phyloP scores from a whole-genome alignment of 2,113 vertebrate genomes.

The Scophthalmus maximus region DNA sequence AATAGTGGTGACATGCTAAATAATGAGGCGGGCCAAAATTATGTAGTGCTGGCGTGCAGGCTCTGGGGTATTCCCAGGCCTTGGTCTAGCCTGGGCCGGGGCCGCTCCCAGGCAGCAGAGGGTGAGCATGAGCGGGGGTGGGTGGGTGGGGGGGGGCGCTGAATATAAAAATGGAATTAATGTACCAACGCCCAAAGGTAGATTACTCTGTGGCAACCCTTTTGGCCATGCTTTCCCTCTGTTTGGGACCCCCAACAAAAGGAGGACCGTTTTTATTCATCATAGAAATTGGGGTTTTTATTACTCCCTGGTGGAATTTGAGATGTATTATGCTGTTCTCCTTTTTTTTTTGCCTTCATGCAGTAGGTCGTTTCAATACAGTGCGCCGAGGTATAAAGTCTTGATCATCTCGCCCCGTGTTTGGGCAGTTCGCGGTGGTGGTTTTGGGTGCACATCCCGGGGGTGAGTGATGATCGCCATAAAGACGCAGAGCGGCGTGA shows the following conservation, averaged over 20 bases:
- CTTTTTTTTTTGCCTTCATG: constrained; percentile 62
- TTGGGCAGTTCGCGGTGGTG: constrained; percentile 35
- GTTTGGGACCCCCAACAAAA: constrained; percentile 78
- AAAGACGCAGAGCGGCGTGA: constrained; percentile 53
- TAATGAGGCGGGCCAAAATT: constrained; percentile 87
- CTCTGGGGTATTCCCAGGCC: constrained; percentile 83
- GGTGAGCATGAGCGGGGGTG: constrained; percentile 5
- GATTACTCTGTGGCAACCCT: constrained; percentile 80
- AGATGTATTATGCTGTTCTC: constrained; percentile 68
- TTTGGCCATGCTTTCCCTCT: constrained; percentile 65
- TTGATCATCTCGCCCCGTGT: constrained; percentile 41
- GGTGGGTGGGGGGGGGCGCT: constrained; percentile 20
- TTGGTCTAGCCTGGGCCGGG: constrained; percentile 56
- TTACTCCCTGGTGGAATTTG: constrained; percentile 77
- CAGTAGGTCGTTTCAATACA: constrained; percentile 63
- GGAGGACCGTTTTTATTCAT: constrained; percentile 79
- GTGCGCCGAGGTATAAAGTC: constrained; percentile 36
- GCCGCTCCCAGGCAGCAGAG: constrained; percentile 55
- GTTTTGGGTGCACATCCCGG: constrained; percentile 39
- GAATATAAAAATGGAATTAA: constrained; percentile 87
- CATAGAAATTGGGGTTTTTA: constrained; percentile 79
- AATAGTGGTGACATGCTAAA: constrained; percentile 89
- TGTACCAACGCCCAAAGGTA: constrained; percentile 84
- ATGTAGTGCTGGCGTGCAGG: constrained; percentile 65
- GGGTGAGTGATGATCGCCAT: constrained; percentile 58